These are phyloP conservation scores for Petrocephalus sullivani DNA, from an alignment of 2,797 vertebrate genomes.

Conservation along the genomic window DNA sequence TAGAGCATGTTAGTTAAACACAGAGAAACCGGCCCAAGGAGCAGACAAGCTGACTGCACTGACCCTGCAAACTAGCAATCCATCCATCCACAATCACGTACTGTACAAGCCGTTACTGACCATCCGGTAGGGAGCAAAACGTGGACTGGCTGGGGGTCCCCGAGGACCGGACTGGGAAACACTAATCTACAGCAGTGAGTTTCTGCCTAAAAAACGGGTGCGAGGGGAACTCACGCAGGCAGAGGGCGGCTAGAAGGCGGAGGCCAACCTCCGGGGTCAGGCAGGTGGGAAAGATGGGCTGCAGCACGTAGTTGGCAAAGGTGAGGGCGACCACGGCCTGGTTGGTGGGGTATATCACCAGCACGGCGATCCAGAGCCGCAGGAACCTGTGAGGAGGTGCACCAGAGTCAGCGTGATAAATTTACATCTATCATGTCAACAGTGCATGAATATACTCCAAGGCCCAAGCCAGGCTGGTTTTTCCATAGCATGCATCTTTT, in stretches of 20 bases:
- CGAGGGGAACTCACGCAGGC: slow-evolving; percentile 66
- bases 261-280: slow-evolving; percentile 63
- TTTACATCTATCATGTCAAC: not conserved
- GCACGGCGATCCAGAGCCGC: slow-evolving; percentile 72
- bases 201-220: not conserved
- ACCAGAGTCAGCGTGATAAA: not conserved
- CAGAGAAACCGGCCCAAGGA: not conserved
- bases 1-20: not conserved
- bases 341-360: slow-evolving; percentile 79
- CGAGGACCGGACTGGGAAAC: not conserved
- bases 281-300: slow-evolving; percentile 73
- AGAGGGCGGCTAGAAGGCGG: slow-evolving; percentile 67
- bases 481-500: not conserved
- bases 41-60: not conserved
- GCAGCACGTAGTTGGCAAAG: slow-evolving; percentile 75
- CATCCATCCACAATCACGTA: not conserved
- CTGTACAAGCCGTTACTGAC: not conserved
- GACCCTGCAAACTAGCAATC: not conserved
- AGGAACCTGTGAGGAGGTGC: slow-evolving; percentile 61
- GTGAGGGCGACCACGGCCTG: slow-evolving; percentile 79
- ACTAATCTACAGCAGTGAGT: not conserved
- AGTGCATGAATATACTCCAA: not conserved
- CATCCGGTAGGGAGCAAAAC: not conserved
- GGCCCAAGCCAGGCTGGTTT: not conserved
- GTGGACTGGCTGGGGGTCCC: not conserved